These are phyloP conservation scores for Drosophila kohkoa DNA, from an alignment of 1,140 invertebrate species.

Conservation along the genomic window DNA sequence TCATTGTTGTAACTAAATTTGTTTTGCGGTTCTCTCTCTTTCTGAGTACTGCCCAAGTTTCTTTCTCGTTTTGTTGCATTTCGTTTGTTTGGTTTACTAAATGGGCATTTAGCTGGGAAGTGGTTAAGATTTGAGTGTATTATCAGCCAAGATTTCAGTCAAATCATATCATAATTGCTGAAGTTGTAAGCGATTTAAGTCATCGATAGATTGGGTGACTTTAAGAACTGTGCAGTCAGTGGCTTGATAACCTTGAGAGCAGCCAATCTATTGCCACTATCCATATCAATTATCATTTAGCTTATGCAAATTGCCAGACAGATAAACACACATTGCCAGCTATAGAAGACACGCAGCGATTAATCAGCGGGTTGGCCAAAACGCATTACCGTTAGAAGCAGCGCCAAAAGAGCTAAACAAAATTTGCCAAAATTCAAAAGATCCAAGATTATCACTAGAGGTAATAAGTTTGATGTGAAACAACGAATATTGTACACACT, in stretches of 20 bases:
- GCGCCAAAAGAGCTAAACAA: conserved; percentile 51
- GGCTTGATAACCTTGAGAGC: conserved; percentile 58
- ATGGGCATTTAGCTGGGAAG: conserved; percentile 32
- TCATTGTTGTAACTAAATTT: conserved; percentile 48
- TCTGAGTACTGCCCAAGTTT: neutral
- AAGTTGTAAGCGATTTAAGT: neutral
- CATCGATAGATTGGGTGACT: neutral
- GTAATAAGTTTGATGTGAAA: neutral
- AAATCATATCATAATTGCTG: conserved; percentile 6
- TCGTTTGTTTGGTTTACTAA: conserved; percentile 8
- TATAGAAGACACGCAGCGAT: conserved; percentile 36
- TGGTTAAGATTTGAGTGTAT: conserved; percentile 22
- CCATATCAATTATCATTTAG: conserved; percentile 47
- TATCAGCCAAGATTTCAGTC: conserved; percentile 9
- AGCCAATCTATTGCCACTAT: neutral
- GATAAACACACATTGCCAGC: conserved; percentile 69
- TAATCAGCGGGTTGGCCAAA: conserved; percentile 47
- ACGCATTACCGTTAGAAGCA: conserved; percentile 69
- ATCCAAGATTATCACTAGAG: neutral
- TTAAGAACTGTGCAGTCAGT: neutral
- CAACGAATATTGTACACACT: neutral
- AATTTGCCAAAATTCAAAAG: conserved; percentile 1
- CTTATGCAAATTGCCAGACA: conserved; percentile 77
- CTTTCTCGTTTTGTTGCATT: conserved; percentile 20
- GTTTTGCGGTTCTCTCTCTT: conserved; percentile 38